Percentiles rank a stretch among this genome's conserved stretches.
phyloP scores from a whole-genome alignment of 2,113 vertebrate genomes.

The Barbus barbus region DNA sequence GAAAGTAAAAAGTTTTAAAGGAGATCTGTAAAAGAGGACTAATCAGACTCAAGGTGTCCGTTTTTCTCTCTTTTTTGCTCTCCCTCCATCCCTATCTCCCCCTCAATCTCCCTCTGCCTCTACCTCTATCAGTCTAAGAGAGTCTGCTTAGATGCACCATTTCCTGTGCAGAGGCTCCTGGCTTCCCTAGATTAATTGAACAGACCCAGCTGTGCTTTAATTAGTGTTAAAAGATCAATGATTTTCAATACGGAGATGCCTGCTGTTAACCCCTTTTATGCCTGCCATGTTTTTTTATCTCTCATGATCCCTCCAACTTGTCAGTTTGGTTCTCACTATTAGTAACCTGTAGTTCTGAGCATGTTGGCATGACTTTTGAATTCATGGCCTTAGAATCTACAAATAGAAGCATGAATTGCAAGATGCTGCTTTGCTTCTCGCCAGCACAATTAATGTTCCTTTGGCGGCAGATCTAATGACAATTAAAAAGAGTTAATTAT shows the following conservation, averaged over 20 bases:
- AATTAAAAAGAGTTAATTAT: conserved; percentile 65
- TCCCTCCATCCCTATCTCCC: neutral
- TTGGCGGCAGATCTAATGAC: conserved; percentile 54
- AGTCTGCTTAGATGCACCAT: conserved; percentile 52
- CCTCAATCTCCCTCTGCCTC: conserved; percentile 36
- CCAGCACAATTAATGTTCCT: conserved; percentile 50
- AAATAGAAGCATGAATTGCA: conserved; percentile 18
- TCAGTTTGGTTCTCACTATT: conserved; percentile 2
- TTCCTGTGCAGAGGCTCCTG: conserved; percentile 54
- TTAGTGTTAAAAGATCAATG: conserved; percentile 76
- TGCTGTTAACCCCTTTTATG: conserved; percentile 62
- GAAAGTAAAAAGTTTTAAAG: conserved; percentile 26
- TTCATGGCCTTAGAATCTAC: neutral
- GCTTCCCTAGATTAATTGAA: conserved; percentile 74
- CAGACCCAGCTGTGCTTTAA: conserved; percentile 72
- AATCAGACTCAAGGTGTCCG: conserved; percentile 27
- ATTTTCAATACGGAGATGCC: conserved; percentile 59
- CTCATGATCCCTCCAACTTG: neutral
- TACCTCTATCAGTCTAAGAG: conserved; percentile 40
- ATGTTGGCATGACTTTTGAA: neutral
- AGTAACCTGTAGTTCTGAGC: neutral
- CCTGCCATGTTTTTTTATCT: conserved; percentile 37
- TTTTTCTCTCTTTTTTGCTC: conserved; percentile 17
- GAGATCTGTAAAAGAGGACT: conserved; percentile 31
- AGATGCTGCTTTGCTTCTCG: conserved; percentile 42